Conservation (phyloP, 30 jellyfish, hydroid and myxozoan genomes). For the Turritopsis dohrnii region DNA sequence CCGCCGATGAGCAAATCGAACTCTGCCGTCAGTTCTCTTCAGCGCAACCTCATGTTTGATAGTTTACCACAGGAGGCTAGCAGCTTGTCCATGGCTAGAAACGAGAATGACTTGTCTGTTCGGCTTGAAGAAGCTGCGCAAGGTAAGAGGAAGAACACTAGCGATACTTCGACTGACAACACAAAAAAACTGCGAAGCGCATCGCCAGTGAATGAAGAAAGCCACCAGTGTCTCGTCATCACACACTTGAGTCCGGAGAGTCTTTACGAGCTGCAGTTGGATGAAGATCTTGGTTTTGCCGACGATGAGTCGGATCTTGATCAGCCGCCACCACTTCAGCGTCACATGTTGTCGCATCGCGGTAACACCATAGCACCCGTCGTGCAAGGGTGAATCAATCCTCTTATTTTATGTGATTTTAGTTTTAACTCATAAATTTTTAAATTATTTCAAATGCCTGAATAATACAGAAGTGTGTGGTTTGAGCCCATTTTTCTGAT, state of each 20-base stretch:
- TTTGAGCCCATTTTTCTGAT: too few relatives aligned
- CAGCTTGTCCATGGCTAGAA: too few relatives aligned
- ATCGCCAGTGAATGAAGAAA: conserved; percentile 2
- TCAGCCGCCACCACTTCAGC: not conserved
- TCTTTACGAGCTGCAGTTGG: conserved; percentile 23
- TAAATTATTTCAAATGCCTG: not conserved
- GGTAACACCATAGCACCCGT: not conserved
- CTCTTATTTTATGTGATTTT: not conserved
- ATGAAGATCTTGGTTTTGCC: conserved; percentile 27
- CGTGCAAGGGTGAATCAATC: not conserved
- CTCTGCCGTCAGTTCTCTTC: not conserved
- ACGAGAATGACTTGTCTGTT: not conserved
- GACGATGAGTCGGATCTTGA: conserved; percentile 25
- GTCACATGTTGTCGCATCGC: not conserved
- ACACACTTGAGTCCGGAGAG: conserved; percentile 38
- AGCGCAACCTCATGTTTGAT: not conserved
- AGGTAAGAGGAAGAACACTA: conserved; percentile 1
- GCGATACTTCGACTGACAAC: not conserved
- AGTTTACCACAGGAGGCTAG: too few relatives aligned
- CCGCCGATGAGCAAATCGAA: conserved; percentile 29
- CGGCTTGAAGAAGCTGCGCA: not conserved
- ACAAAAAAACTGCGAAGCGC: conserved; percentile 5
- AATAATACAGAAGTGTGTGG: too few relatives aligned
- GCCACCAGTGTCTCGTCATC: conserved; percentile 18
- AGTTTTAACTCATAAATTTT: not conserved